Percentiles rank a stretch among this genome's conserved stretches.
Evolutionary conservation across 2,113 vertebrate genomes (phyloP).

Genomic region (Tretioscincus oriximinensis): DNA sequence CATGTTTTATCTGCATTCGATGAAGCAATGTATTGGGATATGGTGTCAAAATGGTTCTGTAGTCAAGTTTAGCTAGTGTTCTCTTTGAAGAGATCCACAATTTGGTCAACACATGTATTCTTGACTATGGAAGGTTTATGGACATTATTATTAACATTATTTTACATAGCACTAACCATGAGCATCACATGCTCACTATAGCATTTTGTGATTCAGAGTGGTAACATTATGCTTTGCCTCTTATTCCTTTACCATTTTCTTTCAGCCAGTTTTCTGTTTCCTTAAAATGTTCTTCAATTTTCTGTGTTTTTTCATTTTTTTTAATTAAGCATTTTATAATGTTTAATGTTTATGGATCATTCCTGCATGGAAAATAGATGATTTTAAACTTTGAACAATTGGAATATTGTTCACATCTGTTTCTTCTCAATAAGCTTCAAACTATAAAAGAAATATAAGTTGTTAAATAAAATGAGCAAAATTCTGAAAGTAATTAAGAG

Average conservation of each 20-base stretch:
- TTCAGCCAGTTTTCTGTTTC: constrained; percentile 30
- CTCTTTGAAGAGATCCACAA: no score
- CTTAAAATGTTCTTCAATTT: no score
- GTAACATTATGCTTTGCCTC: not conserved
- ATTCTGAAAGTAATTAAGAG: constrained; percentile 61
- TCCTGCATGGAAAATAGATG: constrained; percentile 59
- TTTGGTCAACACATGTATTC: no score
- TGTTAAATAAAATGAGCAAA: constrained; percentile 49
- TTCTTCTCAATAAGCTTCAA: constrained; percentile 43
- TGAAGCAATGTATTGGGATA: no score
- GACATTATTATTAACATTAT: no score
- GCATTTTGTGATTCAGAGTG: not conserved
- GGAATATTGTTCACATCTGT: constrained; percentile 29
- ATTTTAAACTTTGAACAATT: constrained; percentile 51
- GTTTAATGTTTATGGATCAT: constrained; percentile 63
- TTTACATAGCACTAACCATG: no score
- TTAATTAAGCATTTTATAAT: constrained; percentile 59
- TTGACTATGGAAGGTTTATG: no score
- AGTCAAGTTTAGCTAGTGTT: no score
- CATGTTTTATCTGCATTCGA: no score
- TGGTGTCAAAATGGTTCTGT: no score
- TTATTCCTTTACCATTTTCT: constrained; percentile 49
- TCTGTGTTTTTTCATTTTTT: constrained; percentile 20
- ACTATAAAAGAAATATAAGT: constrained; percentile 46
- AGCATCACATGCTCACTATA: not conserved